Evolutionary conservation across 2,797 vertebrate species (phyloP).

Genomic region (Xenentodon cancila): DNA sequence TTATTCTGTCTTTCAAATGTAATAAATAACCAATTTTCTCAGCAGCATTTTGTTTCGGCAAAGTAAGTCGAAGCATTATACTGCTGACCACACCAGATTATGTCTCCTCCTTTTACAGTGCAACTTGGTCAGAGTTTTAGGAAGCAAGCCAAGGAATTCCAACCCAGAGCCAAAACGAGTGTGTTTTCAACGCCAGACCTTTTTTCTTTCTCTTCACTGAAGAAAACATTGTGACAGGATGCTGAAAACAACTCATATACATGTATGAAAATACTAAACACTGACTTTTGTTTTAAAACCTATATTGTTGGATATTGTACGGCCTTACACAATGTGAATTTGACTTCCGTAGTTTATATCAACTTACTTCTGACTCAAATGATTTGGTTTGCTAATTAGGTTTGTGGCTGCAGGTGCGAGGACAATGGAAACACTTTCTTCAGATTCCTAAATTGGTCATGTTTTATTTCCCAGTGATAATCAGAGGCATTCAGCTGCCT

Average conservation of each 20-base stretch:
- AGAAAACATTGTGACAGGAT: not conserved
- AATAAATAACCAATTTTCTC: no score
- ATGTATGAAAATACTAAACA: conserved; percentile 2
- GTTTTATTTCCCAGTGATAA: conserved; percentile 47
- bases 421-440: not conserved
- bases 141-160: conserved; percentile 33
- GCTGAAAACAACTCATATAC: not conserved
- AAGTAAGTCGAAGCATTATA: not conserved
- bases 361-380: not conserved
- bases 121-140: conserved; percentile 14
- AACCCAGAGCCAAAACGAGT: conserved; percentile 18
- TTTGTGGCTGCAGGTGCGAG: not conserved
- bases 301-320: not conserved
- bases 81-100: not conserved
- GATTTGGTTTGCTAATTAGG: no score
- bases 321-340: not conserved
- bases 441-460: conserved; percentile 48
- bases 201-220: conserved; percentile 1
- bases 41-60: not conserved
- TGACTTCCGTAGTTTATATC: not conserved
- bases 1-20: no score
- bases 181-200: conserved; percentile 22
- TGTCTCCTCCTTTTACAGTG: conserved; percentile 3
- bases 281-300: not conserved
- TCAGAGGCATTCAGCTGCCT: conserved; percentile 55